Evolutionary conservation across 2,888 invertebrate genomes (phyloP).

Genomic region (Ashinkailepas kermadecensis): DNA sequence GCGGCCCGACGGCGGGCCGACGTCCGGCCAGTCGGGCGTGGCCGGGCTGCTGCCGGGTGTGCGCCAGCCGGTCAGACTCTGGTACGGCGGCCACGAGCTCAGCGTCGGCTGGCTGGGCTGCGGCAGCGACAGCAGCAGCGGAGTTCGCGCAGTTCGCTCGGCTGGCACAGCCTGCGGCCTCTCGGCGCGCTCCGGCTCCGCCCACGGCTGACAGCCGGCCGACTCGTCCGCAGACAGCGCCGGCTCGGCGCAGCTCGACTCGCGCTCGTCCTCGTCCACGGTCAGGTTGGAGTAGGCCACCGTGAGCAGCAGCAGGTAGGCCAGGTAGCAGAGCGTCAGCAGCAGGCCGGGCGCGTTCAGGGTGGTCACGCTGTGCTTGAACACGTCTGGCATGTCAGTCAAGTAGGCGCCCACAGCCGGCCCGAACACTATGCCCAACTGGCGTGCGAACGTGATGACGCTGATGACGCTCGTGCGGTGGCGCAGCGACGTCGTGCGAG

Average conservation of each 20-base stretch:
- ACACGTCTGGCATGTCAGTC: background rate
- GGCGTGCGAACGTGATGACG: background rate
- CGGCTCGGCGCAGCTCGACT: no score
- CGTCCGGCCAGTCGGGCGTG: no score
- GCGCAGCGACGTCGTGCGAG: background rate
- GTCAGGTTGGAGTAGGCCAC: background rate
- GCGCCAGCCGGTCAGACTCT: background rate
- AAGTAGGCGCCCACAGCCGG: background rate
- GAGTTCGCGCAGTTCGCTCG: background rate
- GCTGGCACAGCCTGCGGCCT: background rate
- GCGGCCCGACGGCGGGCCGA: no score
- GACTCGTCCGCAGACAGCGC: no score
- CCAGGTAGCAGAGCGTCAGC: background rate
- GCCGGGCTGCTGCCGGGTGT: background rate
- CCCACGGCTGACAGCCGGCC: background rate
- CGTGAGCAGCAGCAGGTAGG: background rate
- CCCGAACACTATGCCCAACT: constrained; percentile 1
- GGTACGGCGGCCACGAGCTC: constrained; percentile 4
- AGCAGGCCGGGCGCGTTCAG: constrained; percentile 4
- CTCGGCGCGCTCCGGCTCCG: background rate
- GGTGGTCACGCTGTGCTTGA: background rate
- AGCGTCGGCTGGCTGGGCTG: background rate
- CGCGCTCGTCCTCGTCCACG: background rate
- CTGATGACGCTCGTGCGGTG: constrained; percentile 7
- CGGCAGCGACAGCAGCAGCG: background rate